Conservation (phyloP, 2,888 invertebrate genomes). For the Axea sp. region DNA sequence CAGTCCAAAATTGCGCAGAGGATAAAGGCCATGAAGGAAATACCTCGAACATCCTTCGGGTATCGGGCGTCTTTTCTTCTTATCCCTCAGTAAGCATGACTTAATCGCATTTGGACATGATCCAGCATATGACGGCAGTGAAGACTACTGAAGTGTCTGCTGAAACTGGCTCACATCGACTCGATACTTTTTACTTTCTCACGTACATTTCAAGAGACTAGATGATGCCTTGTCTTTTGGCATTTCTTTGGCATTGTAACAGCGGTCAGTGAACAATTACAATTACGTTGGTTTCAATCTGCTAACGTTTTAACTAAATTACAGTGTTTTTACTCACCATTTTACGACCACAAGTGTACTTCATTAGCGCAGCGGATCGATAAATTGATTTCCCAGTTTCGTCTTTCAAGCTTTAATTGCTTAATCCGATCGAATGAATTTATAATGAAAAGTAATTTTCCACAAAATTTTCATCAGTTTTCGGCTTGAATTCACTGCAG, state of each 20-base stretch:
- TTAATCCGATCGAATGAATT: constrained; percentile 34
- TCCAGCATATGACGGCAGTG: constrained; percentile 71
- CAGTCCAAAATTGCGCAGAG: constrained; percentile 69
- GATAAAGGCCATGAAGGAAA: constrained; percentile 66
- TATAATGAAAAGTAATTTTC: constrained; percentile 37
- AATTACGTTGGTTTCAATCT: constrained; percentile 55
- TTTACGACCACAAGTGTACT: constrained; percentile 46
- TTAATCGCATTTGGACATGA: constrained; percentile 76
- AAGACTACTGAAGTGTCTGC: constrained; percentile 61
- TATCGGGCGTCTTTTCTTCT: constrained; percentile 61
- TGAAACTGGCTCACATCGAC: constrained; percentile 39
- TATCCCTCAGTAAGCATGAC: constrained; percentile 68
- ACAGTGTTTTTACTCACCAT: constrained; percentile 30
- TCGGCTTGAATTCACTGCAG: not conserved
- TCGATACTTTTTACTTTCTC: constrained; percentile 38
- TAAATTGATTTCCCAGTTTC: constrained; percentile 32
- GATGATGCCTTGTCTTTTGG: constrained; percentile 53
- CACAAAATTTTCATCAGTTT: constrained; percentile 20
- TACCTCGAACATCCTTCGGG: constrained; percentile 66
- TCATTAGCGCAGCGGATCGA: constrained; percentile 40
- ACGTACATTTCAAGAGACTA: constrained; percentile 38
- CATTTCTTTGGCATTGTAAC: constrained; percentile 53
- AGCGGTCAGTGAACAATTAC: constrained; percentile 45
- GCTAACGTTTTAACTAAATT: constrained; percentile 49
- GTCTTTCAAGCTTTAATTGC: constrained; percentile 32